A percentile compares a stretch with the other conserved stretches of the same genome.
Evolutionary conservation across 2,888 invertebrate genomes (phyloP).

Genomic region (Euplagia quadripunctaria): DNA sequence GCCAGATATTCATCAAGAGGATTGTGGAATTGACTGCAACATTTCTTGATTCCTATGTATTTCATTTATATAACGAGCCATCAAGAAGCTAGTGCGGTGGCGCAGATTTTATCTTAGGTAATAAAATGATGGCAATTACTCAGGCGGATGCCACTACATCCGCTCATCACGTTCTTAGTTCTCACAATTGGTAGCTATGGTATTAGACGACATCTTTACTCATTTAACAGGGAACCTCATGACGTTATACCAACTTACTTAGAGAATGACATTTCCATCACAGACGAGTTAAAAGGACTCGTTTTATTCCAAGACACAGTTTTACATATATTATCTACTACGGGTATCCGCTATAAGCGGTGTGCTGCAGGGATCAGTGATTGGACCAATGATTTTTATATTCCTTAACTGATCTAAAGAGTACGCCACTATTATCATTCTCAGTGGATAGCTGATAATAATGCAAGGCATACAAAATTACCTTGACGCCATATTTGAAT

Average conservation of each 20-base stretch:
- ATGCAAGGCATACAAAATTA: too few relatives aligned
- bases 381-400: too few relatives aligned
- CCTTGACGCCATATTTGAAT: too few relatives aligned
- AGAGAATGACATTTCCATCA: too few relatives aligned
- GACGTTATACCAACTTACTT: neutral
- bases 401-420: too few relatives aligned
- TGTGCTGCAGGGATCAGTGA: too few relatives aligned
- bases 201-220: neutral
- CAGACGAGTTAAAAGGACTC: neutral
- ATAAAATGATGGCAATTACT: constrained; percentile 1
- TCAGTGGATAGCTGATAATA: too few relatives aligned
- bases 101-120: constrained; percentile 4
- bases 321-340: too few relatives aligned
- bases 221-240: neutral
- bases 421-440: too few relatives aligned
- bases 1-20: neutral
- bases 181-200: neutral
- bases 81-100: neutral
- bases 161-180: constrained; percentile 3
- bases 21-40: neutral
- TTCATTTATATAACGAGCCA: neutral
- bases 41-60: neutral
- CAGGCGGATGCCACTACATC: neutral
- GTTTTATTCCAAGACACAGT: neutral
- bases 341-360: too few relatives aligned